Conservation (phyloP, 1,140 invertebrate species). For the Orius insidiosus region DNA sequence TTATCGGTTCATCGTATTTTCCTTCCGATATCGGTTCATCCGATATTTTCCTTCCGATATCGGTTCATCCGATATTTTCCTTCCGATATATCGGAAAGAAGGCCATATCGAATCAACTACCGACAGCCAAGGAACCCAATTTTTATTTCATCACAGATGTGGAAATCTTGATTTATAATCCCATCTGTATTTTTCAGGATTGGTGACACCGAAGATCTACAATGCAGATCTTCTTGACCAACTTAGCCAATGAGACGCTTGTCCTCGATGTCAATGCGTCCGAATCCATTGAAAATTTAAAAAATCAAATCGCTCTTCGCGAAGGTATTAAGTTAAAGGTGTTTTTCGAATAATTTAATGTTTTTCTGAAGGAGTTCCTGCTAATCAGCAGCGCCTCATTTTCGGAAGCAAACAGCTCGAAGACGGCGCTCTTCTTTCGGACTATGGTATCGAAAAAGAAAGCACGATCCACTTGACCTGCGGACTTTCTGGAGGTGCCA, state of each 20-base stretch:
- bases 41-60: too few relatives aligned
- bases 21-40: too few relatives aligned
- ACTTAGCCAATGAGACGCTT: slow-evolving; percentile 72
- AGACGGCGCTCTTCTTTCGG: slow-evolving; percentile 60
- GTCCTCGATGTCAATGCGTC: slow-evolving; percentile 59
- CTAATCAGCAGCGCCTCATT: slow-evolving; percentile 41
- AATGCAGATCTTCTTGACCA: slow-evolving; percentile 68
- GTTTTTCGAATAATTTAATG: too few relatives aligned
- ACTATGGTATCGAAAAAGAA: slow-evolving; percentile 51
- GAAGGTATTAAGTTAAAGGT: slow-evolving; percentile 28
- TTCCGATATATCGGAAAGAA: too few relatives aligned
- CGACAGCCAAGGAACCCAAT: too few relatives aligned
- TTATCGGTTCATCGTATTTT: too few relatives aligned
- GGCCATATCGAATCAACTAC: too few relatives aligned
- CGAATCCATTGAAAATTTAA: slow-evolving; percentile 60
- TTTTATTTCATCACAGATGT: too few relatives aligned
- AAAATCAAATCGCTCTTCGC: slow-evolving; percentile 62
- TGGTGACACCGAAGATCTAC: background rate
- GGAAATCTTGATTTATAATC: background rate
- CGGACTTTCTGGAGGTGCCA: slow-evolving; percentile 53
- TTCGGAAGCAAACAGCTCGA: slow-evolving; percentile 62
- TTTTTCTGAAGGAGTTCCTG: slow-evolving; percentile 28
- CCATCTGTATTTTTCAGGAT: background rate
- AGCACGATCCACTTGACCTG: slow-evolving; percentile 48
- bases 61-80: too few relatives aligned